Evolutionary conservation across 2,797 vertebrate species (phyloP), one percentile per base, ranked within the genome.

Genomic region (Urocyon cinereoargenteus): DNA sequence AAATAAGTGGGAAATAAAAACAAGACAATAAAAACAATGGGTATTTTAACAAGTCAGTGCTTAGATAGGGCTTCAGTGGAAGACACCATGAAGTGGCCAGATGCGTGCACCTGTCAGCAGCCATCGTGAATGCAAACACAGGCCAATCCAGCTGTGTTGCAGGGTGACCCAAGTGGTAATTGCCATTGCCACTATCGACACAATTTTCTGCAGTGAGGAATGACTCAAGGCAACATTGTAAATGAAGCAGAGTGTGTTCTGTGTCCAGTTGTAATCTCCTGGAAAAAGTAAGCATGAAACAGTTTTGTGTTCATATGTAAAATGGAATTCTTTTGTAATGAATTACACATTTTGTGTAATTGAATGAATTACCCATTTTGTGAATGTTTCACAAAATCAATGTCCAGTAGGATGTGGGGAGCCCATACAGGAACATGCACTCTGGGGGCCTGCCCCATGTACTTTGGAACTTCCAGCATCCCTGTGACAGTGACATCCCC

Each of bases 121-220:
- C 59, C 26, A 12, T 31, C 5, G 1, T 4, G 6, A n/a, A 4
- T 62, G 61, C 45, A 21, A 21, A 24, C 11, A 2, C 24, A 1
- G 62, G 22, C n/a, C 0, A 6, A 11, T 28, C 40, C 12, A 9
- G 64, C 22, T 0, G 11, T 13, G 24, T 16, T 19, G 22, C 8
- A 0, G 10, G 2, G 22, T 14, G 18, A 12, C 86, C 51, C n/a
- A 36, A 0, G 24, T 16, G 0, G 0, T 15, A 12, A 3, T 14
- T 19, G 0, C 36, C 59, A 0, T 1, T 16, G 59, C 55, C 15
- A 0, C 36, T 14, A 59, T 26, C 0, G n/a, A 49, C 84, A 36
- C 34, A 6, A 0, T 73, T 64, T 82, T 92, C 34, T 68, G 73
- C 62, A 83, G 73, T 11, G 18, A 40, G 12, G 45, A 75, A 2